Evolutionary conservation across 2,888 invertebrate genomes (phyloP).

Genomic region (Macrosoma leucophasiata): DNA sequence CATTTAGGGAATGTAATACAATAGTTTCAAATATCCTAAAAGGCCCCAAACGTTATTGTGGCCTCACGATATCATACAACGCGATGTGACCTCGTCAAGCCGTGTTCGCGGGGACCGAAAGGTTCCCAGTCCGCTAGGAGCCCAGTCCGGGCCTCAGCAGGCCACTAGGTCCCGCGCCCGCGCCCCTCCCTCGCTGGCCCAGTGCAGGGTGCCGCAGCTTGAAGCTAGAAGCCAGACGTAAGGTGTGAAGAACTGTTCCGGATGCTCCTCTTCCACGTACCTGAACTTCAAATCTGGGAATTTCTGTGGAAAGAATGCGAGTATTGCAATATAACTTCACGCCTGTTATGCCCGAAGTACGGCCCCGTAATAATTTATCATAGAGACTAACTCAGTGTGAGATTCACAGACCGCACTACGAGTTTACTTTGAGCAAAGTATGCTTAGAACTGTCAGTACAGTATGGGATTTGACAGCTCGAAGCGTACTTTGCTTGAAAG

Average conservation of each 20-base stretch:
- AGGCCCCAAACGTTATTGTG: neutral
- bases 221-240: conserved; percentile 97
- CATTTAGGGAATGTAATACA: neutral
- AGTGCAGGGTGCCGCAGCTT: conserved; percentile 69
- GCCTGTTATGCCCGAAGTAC: no score
- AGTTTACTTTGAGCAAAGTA: no score
- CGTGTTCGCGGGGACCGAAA: neutral
- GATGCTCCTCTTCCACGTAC: conserved; percentile 98
- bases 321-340: no score
- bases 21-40: neutral
- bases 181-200: conserved; percentile 65
- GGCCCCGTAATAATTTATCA: no score
- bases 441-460: no score
- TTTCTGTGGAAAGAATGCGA: conserved; percentile 83
- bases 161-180: conserved; percentile 43
- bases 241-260: conserved; percentile 99
- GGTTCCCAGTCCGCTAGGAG: conserved; percentile 27
- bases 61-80: neutral
- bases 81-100: neutral
- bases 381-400: no score
- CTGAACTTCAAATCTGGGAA: conserved; percentile 99
- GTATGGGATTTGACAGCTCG: no score
- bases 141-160: conserved; percentile 11
- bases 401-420: no score
- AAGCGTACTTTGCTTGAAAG: no score